Conservation (phyloP, 2,888 invertebrate genomes). For the Chalcosyrphus nemorum region DNA sequence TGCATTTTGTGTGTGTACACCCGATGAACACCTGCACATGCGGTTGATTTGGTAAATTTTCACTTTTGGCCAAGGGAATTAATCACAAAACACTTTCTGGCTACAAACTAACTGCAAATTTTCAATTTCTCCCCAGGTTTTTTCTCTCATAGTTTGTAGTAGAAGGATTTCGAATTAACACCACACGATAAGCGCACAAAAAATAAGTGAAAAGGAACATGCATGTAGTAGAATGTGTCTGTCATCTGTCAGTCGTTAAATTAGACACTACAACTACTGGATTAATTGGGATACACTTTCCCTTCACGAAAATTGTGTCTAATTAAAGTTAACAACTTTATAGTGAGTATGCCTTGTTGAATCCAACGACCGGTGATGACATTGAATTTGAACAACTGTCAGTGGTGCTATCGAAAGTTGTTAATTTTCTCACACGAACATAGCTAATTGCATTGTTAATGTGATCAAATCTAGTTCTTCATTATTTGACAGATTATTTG, state of each 20-base stretch:
- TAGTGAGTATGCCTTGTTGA: background rate
- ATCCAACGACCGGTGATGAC: slow-evolving; percentile 4
- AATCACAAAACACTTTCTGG: slow-evolving; percentile 54
- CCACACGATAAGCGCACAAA: slow-evolving; percentile 8
- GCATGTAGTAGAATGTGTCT: slow-evolving; percentile 44
- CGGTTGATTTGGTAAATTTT: slow-evolving; percentile 49
- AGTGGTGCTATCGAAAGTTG: slow-evolving; percentile 13
- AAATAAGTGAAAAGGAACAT: slow-evolving; percentile 68
- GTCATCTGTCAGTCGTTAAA: slow-evolving; percentile 39
- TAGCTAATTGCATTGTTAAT: slow-evolving; percentile 22
- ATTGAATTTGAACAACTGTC: slow-evolving; percentile 10
- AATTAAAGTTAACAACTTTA: slow-evolving; percentile 31
- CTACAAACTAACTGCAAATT: slow-evolving; percentile 16
- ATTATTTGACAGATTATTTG: slow-evolving; percentile 34
- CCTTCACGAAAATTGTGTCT: slow-evolving; percentile 60
- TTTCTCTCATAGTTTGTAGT: slow-evolving; percentile 23
- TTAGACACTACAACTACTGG: slow-evolving; percentile 6
- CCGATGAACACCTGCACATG: slow-evolving; percentile 54
- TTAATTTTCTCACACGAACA: slow-evolving; percentile 41
- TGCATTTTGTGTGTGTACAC: background rate
- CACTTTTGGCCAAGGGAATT: slow-evolving; percentile 60
- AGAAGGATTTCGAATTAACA: slow-evolving; percentile 51
- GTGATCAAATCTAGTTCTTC: slow-evolving; percentile 1
- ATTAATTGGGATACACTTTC: slow-evolving; percentile 65
- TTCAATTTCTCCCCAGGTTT: slow-evolving; percentile 39